Percentiles rank a stretch among this genome's conserved stretches.
These are phyloP conservation scores for Paracanthobrama guichenoti DNA, from an alignment of 2,113 vertebrate genomes.

Conservation along the genomic window DNA sequence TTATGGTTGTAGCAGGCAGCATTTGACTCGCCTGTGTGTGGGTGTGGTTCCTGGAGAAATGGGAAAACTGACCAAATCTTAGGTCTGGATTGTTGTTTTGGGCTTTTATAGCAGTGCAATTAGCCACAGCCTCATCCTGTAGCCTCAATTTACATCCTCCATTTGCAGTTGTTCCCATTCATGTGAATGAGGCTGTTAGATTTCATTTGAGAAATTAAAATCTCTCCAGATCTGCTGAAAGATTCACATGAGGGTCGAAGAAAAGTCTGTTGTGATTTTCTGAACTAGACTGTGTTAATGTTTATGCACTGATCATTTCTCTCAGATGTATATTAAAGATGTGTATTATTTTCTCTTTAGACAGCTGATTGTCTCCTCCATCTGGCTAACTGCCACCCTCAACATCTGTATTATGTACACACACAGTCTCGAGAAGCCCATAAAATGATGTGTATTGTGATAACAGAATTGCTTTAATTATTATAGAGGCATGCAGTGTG, in stretches of 20 bases:
- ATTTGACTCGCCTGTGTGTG: conserved; percentile 54
- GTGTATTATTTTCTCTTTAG: conserved; percentile 7
- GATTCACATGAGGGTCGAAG: neutral
- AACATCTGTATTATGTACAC: conserved; percentile 33
- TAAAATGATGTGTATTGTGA: neutral
- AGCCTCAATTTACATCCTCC: conserved; percentile 48
- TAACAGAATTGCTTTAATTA: conserved; percentile 17
- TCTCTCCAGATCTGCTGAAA: neutral
- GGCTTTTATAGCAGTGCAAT: conserved; percentile 59
- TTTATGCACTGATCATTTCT: neutral
- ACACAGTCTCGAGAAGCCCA: neutral
- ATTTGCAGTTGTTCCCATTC: conserved; percentile 44
- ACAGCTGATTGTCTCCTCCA: neutral
- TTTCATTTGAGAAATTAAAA: conserved; percentile 3
- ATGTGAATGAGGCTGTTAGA: neutral
- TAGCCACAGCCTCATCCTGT: conserved; percentile 49
- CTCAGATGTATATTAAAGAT: neutral
- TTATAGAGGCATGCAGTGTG: conserved; percentile 12
- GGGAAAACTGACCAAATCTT: conserved; percentile 50
- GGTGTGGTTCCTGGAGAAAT: conserved; percentile 47
- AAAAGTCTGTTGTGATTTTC: neutral
- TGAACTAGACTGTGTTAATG: neutral
- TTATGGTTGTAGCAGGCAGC: conserved; percentile 48
- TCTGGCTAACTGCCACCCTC: conserved; percentile 17
- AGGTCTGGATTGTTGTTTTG: conserved; percentile 50